A percentile compares a stretch with the other conserved stretches of the same genome.
Evolutionary conservation across 2,888 invertebrate species (phyloP).

Genomic region (Drosophila picticornis): DNA sequence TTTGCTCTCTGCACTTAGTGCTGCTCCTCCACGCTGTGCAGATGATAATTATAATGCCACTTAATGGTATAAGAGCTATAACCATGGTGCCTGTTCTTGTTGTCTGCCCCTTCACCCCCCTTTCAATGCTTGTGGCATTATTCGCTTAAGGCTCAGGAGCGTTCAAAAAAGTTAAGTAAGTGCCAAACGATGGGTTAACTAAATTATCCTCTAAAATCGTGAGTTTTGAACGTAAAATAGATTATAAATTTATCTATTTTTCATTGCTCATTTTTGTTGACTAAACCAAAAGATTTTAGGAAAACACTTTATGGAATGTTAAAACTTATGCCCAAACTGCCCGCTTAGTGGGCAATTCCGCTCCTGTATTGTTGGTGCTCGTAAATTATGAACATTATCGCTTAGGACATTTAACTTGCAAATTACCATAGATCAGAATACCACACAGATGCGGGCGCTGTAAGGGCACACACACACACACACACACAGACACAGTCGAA

Average conservation of each 20-base stretch:
- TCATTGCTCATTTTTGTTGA: not conserved
- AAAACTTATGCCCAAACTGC: not conserved
- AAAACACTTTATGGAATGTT: not conserved
- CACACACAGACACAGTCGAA: conserved; percentile 14
- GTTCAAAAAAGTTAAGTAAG: not conserved
- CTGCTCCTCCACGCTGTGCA: conserved; percentile 17
- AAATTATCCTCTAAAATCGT: not conserved
- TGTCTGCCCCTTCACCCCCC: not conserved
- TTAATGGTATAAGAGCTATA: conserved; percentile 59
- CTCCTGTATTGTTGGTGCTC: conserved; percentile 36
- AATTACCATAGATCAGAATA: conserved; percentile 69
- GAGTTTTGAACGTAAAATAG: not conserved
- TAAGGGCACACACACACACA: conserved; percentile 10
- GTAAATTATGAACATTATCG: conserved; percentile 67
- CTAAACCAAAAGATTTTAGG: not conserved
- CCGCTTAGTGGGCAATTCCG: conserved; percentile 5
- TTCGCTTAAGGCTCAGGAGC: conserved; percentile 36
- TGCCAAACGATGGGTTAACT: not conserved
- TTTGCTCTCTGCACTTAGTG: conserved; percentile 22
- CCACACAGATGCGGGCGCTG: conserved; percentile 46
- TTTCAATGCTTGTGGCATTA: conserved; percentile 30
- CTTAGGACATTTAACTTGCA: conserved; percentile 66
- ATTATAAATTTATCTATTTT: not conserved
- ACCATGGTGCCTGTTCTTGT: conserved; percentile 24
- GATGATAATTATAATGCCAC: conserved; percentile 78